phyloP scores from a whole-genome alignment of 2,113 vertebrate genomes.

The Scolopax mira region DNA sequence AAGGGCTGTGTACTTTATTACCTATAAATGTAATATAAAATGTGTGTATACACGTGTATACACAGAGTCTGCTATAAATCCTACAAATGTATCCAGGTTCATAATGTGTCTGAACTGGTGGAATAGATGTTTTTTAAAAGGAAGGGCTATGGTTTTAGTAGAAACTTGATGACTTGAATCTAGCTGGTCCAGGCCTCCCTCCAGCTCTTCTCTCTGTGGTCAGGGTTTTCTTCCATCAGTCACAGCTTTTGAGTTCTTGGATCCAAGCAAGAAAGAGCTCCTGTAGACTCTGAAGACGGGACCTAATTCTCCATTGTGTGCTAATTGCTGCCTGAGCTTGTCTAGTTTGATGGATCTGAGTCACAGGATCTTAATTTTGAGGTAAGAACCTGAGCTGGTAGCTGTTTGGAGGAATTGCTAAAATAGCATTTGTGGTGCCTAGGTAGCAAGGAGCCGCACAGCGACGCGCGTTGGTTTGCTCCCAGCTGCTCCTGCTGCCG shows the following conservation, averaged over 20 bases:
- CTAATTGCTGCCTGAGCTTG: not conserved
- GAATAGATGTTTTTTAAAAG: not conserved
- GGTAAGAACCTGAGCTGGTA: not conserved
- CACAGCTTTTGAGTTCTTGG: not conserved
- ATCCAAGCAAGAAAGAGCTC: conserved; percentile 53
- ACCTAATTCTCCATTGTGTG: not conserved
- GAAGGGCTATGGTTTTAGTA: not conserved
- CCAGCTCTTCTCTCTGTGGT: not conserved
- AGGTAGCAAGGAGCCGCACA: not conserved
- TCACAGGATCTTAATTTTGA: conserved; percentile 14
- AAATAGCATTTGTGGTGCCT: not conserved
- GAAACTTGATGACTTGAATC: not conserved
- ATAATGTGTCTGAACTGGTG: not conserved
- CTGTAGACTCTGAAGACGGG: conserved; percentile 41
- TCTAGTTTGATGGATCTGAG: conserved; percentile 34
- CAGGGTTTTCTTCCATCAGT: not conserved
- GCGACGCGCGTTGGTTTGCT: not conserved
- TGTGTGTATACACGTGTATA: fast-evolving
- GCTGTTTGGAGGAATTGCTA: not conserved
- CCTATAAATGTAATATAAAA: not conserved
- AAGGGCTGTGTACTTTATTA: not conserved
- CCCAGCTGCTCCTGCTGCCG: not conserved
- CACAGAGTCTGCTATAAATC: not conserved
- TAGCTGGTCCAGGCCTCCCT: not conserved
- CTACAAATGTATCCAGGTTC: not conserved